phyloP scores from a whole-genome alignment of 2,888 invertebrate species.

The Griposia aprilina region DNA sequence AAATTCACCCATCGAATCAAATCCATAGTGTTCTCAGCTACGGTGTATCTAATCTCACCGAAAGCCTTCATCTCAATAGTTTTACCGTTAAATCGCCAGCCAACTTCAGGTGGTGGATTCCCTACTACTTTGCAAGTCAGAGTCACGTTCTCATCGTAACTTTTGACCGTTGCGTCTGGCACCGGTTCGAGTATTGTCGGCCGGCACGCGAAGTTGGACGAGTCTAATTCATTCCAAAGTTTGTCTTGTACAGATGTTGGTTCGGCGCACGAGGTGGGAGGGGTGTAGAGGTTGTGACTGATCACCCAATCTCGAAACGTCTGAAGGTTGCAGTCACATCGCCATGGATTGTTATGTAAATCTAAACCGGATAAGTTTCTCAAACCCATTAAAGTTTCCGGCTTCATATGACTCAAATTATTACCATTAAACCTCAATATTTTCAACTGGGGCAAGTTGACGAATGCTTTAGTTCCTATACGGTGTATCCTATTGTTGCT shows the following conservation, averaged over 20 bases:
- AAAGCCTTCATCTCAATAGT: conserved; percentile 89
- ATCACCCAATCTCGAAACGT: conserved; percentile 94
- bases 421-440: conserved; percentile 94
- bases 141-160: conserved; percentile 93
- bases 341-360: conserved; percentile 96
- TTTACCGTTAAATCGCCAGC: conserved; percentile 93
- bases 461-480: conserved; percentile 93
- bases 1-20: conserved; percentile 92
- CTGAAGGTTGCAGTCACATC: conserved; percentile 96
- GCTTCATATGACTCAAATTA: conserved; percentile 92
- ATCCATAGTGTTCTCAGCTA: conserved; percentile 86
- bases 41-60: conserved; percentile 88
- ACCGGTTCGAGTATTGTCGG: conserved; percentile 93
- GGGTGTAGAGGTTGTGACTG: conserved; percentile 93
- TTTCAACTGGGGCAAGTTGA: conserved; percentile 92
- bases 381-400: conserved; percentile 92
- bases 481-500: conserved; percentile 94
- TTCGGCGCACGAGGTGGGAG: conserved; percentile 93
- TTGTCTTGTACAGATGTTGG: conserved; percentile 92
- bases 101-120: conserved; percentile 94
- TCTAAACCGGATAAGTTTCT: conserved; percentile 93
- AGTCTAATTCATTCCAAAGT: conserved; percentile 93
- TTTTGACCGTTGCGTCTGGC: conserved; percentile 91
- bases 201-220: conserved; percentile 95
- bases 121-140: conserved; percentile 94